Conservation (phyloP, 2,888 invertebrate genomes). For the Dynastes maya region DNA sequence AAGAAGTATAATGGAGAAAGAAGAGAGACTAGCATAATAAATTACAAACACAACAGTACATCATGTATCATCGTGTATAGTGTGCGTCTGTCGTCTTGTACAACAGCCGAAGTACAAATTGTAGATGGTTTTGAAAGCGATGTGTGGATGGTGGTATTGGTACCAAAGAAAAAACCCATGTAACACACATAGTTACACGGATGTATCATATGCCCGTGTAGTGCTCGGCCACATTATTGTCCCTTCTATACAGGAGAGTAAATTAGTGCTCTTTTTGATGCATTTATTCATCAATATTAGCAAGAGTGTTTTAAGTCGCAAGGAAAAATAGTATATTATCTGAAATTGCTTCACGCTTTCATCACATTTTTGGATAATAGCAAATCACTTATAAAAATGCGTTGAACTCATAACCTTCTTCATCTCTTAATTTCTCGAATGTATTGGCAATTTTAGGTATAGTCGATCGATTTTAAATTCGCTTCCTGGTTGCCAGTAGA, state of each 20-base stretch:
- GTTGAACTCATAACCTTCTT: too few relatives aligned
- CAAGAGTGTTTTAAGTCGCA: too few relatives aligned
- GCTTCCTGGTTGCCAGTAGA: too few relatives aligned
- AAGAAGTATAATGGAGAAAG: not conserved
- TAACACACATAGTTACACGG: slow-evolving; percentile 30
- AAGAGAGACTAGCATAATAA: slow-evolving; percentile 24
- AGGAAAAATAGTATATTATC: too few relatives aligned
- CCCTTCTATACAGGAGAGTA: not conserved
- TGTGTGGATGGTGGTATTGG: slow-evolving; percentile 31
- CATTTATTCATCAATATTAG: too few relatives aligned
- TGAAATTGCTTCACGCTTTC: too few relatives aligned
- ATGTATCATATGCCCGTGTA: not conserved
- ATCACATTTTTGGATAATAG: too few relatives aligned
- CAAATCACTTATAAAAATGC: too few relatives aligned
- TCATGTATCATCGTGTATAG: slow-evolving; percentile 40
- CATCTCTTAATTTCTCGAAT: too few relatives aligned
- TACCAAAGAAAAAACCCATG: slow-evolving; percentile 17
- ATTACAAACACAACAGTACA: slow-evolving; percentile 40
- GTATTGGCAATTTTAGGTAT: too few relatives aligned
- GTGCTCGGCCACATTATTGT: not conserved
- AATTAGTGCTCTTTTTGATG: too few relatives aligned
- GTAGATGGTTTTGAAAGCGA: slow-evolving; percentile 36
- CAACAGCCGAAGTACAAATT: slow-evolving; percentile 41
- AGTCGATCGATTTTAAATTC: too few relatives aligned
- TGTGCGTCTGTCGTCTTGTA: slow-evolving; percentile 34